Percentiles rank a stretch among this genome's conserved stretches.
Evolutionary conservation across 2,113 vertebrate genomes (phyloP).

Genomic region (Xyliphius kryptos): DNA sequence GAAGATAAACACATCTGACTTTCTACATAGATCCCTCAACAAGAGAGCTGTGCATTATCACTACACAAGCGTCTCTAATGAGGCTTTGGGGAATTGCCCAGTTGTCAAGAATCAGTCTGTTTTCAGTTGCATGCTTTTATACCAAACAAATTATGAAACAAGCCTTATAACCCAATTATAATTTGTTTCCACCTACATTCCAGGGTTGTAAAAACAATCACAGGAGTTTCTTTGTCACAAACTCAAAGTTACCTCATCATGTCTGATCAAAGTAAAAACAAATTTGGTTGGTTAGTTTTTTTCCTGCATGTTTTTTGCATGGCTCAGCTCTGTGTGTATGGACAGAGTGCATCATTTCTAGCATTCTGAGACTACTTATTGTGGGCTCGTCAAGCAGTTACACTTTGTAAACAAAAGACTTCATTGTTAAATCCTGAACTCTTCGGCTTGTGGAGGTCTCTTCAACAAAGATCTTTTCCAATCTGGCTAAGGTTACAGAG

Average conservation of each 20-base stretch:
- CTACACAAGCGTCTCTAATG: conserved; percentile 16
- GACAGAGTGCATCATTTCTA: conserved; percentile 11
- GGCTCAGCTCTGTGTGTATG: conserved; percentile 11
- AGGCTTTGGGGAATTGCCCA: conserved; percentile 18
- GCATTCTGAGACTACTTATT: conserved; percentile 4
- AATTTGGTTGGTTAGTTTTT: too few species aligned
- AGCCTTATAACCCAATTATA: neutral
- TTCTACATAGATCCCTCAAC: conserved; percentile 16
- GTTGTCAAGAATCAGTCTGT: conserved; percentile 8
- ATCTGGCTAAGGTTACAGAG: neutral
- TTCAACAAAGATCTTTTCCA: neutral
- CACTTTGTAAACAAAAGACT: conserved; percentile 31
- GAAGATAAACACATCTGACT: neutral
- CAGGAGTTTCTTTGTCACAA: neutral
- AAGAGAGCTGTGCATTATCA: conserved; percentile 7
- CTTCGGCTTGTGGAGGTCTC: neutral
- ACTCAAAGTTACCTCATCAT: neutral
- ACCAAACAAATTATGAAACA: conserved; percentile 4
- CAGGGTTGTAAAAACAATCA: neutral
- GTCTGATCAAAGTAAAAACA: too few species aligned
- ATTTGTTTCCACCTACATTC: neutral
- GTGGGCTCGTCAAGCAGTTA: conserved; percentile 17
- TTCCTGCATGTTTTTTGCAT: neutral
- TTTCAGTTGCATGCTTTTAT: neutral
- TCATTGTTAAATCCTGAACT: conserved; percentile 31